Evolutionary conservation across 2,888 invertebrate species (phyloP).

Genomic region (Amphipyra berbera): DNA sequence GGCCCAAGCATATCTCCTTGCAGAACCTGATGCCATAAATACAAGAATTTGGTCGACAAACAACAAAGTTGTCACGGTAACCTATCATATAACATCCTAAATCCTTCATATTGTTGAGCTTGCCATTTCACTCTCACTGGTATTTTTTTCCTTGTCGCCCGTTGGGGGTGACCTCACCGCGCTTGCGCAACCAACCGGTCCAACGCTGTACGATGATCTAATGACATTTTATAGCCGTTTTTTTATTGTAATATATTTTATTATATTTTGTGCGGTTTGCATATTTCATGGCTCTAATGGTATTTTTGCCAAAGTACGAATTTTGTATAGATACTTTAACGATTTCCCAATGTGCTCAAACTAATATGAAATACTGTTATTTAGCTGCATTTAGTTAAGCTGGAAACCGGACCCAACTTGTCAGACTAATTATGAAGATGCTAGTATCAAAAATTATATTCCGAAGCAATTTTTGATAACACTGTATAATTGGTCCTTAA

Average conservation of each 20-base stretch:
- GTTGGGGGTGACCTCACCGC: constrained; percentile 51
- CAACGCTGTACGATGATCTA: constrained; percentile 45
- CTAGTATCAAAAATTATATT: background rate
- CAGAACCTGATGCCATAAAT: background rate
- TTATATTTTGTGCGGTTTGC: constrained; percentile 11
- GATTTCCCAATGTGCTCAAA: background rate
- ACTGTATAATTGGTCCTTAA: background rate
- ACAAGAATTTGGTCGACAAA: background rate
- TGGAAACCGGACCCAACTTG: background rate
- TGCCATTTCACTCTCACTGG: constrained; percentile 42
- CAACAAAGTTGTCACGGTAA: background rate
- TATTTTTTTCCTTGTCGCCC: constrained; percentile 33
- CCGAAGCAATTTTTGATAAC: background rate
- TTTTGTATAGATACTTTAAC: background rate
- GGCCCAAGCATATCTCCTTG: constrained; percentile 10
- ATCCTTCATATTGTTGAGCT: constrained; percentile 14
- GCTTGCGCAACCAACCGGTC: constrained; percentile 55
- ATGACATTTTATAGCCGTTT: constrained; percentile 48
- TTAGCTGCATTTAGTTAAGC: background rate
- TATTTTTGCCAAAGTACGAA: background rate
- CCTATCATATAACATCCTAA: constrained; percentile 3
- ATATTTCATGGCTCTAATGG: constrained; percentile 15
- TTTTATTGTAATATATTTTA: constrained; percentile 33
- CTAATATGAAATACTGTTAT: background rate
- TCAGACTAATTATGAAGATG: background rate